Percentiles rank a stretch among this genome's conserved stretches.
Evolutionary conservation across 2,797 vertebrate species (phyloP).

Genomic region (Pipistrellus pipistrellus): DNA sequence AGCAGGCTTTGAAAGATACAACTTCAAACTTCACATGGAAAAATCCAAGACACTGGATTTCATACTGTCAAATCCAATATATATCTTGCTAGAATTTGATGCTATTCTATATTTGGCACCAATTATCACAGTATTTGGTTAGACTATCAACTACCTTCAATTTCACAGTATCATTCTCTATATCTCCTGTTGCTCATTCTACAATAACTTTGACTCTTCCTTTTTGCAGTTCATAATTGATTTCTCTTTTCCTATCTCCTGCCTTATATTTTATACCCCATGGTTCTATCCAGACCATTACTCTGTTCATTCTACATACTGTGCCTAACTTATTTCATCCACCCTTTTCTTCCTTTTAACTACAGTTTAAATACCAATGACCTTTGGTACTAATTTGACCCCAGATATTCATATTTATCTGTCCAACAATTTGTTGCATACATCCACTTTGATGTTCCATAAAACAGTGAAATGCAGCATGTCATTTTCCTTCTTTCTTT

Average conservation of each 20-base stretch:
- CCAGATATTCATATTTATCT: background rate
- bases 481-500: background rate
- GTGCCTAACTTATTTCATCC: background rate
- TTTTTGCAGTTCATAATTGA: conserved; percentile 33
- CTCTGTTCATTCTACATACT: background rate
- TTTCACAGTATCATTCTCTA: conserved; percentile 12
- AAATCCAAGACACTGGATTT: conserved; percentile 18
- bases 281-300: background rate
- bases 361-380: background rate
- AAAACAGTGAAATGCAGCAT: background rate
- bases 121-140: conserved; percentile 24
- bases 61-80: conserved; percentile 6
- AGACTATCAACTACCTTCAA: background rate
- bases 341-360: conserved; percentile 12
- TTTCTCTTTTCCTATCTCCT: background rate
- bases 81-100: background rate
- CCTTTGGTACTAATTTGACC: background rate
- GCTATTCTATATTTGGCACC: background rate
- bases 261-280: conserved; percentile 25
- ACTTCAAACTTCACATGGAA: background rate
- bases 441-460: background rate
- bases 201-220: background rate
- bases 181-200: conserved; percentile 28
- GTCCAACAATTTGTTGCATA: background rate
- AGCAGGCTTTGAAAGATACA: background rate